Conservation (phyloP, 2,888 invertebrate species). For the Drosophila paucipuncta region DNA sequence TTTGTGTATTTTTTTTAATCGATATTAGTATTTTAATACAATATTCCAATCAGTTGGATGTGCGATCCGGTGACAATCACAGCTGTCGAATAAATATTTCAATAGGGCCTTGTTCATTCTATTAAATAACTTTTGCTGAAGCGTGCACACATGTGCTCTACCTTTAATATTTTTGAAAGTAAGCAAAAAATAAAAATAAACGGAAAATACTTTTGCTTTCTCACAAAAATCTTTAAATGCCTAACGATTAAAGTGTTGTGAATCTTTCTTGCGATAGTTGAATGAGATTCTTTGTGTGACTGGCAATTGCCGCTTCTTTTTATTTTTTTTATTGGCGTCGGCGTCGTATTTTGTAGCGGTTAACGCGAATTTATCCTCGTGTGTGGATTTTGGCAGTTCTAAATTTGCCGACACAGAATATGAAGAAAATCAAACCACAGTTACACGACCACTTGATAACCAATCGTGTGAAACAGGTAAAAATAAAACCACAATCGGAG, state of each 20-base stretch:
- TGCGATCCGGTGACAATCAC: background rate
- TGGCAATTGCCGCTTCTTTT: conserved; percentile 33
- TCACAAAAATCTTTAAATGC: background rate
- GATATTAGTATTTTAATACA: conserved; percentile 6
- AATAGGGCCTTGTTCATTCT: background rate
- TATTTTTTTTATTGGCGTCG: conserved; percentile 38
- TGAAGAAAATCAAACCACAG: conserved; percentile 82
- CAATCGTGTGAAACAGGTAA: conserved; percentile 87
- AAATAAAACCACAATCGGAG: background rate
- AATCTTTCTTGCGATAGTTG: background rate
- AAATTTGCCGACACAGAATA: conserved; percentile 57
- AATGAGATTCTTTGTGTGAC: conserved; percentile 2
- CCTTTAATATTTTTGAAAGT: background rate
- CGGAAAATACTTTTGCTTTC: background rate
- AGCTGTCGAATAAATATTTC: background rate
- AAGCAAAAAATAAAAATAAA: background rate
- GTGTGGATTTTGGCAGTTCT: conserved; percentile 37
- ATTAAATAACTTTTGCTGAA: background rate
- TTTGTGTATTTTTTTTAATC: background rate
- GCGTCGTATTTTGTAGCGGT: conserved; percentile 63
- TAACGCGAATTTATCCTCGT: conserved; percentile 44
- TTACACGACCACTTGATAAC: conserved; percentile 87
- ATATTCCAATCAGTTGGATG: background rate
- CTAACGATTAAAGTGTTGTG: background rate
- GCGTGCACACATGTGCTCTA: background rate